Evolutionary conservation across 2,888 invertebrate species (phyloP).

Genomic region (Achlya flavicornis): DNA sequence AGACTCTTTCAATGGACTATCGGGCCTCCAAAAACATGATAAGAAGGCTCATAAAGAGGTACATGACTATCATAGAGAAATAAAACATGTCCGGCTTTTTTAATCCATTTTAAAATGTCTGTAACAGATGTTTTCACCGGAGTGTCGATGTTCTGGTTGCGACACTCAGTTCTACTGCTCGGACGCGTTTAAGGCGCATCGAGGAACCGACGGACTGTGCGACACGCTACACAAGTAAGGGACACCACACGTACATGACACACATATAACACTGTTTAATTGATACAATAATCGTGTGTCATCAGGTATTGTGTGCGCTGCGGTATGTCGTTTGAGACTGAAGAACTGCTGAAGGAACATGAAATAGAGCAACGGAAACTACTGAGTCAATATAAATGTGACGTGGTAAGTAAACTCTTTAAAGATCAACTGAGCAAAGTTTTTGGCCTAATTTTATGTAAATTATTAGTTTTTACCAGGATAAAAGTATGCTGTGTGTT

Average conservation of each 20-base stretch:
- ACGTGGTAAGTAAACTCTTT: neutral
- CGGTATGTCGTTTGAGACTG: too few relatives aligned
- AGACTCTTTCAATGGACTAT: neutral
- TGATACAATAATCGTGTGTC: too few relatives aligned
- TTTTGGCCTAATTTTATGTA: neutral
- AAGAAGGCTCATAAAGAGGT: neutral
- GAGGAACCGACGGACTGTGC: neutral
- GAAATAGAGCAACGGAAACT: neutral
- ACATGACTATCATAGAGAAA: too few relatives aligned
- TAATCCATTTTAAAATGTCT: neutral
- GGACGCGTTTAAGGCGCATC: neutral
- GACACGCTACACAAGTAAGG: neutral
- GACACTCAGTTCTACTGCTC: slow-evolving; percentile 4
- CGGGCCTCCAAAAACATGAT: neutral
- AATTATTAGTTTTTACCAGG: too few relatives aligned
- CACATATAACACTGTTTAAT: neutral
- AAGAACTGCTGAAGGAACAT: too few relatives aligned
- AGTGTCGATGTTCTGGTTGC: neutral
- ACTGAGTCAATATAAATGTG: neutral
- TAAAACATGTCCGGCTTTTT: too few relatives aligned
- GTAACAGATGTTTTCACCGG: neutral
- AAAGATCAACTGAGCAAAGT: neutral
- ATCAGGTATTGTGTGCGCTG: too few relatives aligned
- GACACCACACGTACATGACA: neutral
- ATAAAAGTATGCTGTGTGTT: too few relatives aligned